Evolutionary conservation across 2,797 vertebrate species (phyloP).

Genomic region (Mormyrops boulengeri): DNA sequence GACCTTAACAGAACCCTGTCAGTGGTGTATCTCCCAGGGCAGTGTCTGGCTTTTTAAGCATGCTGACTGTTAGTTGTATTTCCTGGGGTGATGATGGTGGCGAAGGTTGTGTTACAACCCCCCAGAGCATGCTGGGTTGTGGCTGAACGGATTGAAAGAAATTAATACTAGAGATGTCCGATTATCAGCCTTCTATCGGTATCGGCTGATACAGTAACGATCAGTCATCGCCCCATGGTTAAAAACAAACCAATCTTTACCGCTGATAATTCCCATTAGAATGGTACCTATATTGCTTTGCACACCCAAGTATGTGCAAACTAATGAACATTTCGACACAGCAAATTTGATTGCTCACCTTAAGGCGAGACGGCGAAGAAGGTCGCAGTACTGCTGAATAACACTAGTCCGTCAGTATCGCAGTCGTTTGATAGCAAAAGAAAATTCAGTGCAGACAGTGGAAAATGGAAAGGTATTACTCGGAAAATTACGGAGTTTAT

Average conservation of each 20-base stretch:
- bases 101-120: too few species aligned
- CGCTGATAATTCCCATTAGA: not conserved
- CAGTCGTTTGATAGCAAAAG: not conserved
- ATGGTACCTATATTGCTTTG: not conserved
- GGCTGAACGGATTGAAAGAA: not conserved
- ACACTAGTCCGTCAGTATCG: not conserved
- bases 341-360: not conserved
- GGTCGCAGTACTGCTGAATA: not conserved
- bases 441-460: not conserved
- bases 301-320: not conserved
- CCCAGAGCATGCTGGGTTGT: not conserved
- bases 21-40: not conserved
- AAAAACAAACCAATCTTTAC: not conserved
- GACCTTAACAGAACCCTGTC: not conserved
- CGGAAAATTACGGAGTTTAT: not conserved
- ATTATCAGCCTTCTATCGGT: not conserved
- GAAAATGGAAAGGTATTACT: not conserved
- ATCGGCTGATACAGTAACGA: not conserved
- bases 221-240: not conserved
- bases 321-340: not conserved
- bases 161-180: not conserved
- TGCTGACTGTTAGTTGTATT: not conserved
- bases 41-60: not conserved
- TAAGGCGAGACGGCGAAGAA: not conserved
- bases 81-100: not conserved